These are phyloP conservation scores for Alentia gelatinosa DNA, from an alignment of 2,888 invertebrate genomes.

Conservation along the genomic window DNA sequence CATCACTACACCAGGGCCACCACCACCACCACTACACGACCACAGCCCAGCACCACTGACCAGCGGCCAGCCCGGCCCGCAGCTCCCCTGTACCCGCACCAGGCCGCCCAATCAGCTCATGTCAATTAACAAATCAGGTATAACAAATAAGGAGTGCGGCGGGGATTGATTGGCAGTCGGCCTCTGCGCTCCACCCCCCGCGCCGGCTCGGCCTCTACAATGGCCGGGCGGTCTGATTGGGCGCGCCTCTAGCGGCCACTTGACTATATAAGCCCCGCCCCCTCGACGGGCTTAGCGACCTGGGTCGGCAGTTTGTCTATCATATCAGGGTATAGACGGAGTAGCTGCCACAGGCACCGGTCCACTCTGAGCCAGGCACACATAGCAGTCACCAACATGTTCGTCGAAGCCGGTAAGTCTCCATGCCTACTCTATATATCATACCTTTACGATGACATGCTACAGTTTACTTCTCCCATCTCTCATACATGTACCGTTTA, in stretches of 20 bases:
- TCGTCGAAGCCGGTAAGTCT: slow-evolving; percentile 49
- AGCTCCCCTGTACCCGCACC: not conserved
- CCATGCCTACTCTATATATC: no score
- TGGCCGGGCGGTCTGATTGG: slow-evolving; percentile 23
- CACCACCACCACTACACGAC: slow-evolving; percentile 1
- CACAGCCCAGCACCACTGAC: not conserved
- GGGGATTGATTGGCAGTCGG: slow-evolving; percentile 36
- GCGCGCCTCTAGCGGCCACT: slow-evolving; percentile 36
- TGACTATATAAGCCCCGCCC: slow-evolving; percentile 48
- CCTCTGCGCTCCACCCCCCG: slow-evolving; percentile 34
- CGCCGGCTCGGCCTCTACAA: slow-evolving; percentile 8
- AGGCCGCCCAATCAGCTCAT: not conserved
- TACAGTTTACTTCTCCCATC: no score
- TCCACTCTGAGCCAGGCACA: not conserved
- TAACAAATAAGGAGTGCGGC: slow-evolving; percentile 46
- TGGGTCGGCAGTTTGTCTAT: slow-evolving; percentile 45
- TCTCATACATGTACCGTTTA: no score
- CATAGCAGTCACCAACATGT: slow-evolving; percentile 9
- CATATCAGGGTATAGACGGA: slow-evolving; percentile 48
- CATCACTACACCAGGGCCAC: not conserved
- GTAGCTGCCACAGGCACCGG: slow-evolving; percentile 50
- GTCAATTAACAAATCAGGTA: slow-evolving; percentile 47
- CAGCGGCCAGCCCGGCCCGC: not conserved
- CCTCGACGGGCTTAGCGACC: slow-evolving; percentile 44
- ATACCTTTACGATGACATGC: no score